Evolutionary conservation across 35 echinoderm and acorn worm genomes (phyloP), one percentile per base, ranked within the genome.

Genomic region (Heliocidaris erythrogramma): DNA sequence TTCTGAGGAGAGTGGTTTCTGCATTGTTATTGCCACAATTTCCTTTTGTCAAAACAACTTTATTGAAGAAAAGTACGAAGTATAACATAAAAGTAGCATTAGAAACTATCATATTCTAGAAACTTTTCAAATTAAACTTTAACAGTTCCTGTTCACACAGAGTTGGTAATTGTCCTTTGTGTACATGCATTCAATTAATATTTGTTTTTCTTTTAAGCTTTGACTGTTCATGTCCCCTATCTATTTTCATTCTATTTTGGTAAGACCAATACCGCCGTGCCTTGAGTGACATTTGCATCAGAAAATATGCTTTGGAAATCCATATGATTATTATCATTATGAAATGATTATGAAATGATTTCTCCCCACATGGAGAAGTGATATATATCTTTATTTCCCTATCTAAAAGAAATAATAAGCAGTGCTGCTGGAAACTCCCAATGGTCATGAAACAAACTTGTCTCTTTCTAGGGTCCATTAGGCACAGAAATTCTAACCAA

Each of bases 401-500:
- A 10, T 56, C 2, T 11, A 42, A 14, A 56, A 56, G 13, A 78
- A 21, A 24, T 78, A 78, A 78, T 78, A 24, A 78, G 21, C 65
- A 78, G 0, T 7, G 65, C 65, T 78, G 21, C 65, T 6, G 27
- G 65, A 78, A 17, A 78, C 65, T 78, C 65, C 65, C 65, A 18
- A 27, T 78, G 65, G 21, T 78, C 65, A 78, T 78, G 18, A 78
- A 78, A 21, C 18, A 78, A 78, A 18, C 17, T 78, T 78, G 65
- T 78, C 65, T 21, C 8, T 78, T 78, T 27, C 65, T 24, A 78
- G 17, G 65, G 65, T 78, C 21, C 65, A 78, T 78, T 78, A 78
- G 65, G 65, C 65, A 78, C 65, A 78, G 65, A 78, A 78, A 78
- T 78, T 78, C 65, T n/a, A 78, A 78, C 65, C 65, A 78, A 78